Evolutionary conservation across 2,888 invertebrate species (phyloP).

Genomic region (Pammene aurita): DNA sequence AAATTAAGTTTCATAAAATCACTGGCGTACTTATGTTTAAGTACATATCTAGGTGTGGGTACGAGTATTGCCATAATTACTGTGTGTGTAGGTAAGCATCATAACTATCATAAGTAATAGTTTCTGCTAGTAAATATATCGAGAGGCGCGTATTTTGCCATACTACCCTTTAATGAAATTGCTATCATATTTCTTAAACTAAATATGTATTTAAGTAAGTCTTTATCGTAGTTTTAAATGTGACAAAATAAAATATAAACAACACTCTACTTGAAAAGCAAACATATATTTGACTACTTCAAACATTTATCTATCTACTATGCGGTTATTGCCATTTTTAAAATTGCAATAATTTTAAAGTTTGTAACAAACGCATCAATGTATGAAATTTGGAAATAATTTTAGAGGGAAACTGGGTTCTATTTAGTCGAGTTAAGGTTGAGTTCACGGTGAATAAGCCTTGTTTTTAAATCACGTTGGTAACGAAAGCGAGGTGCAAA

Average conservation of each 20-base stretch:
- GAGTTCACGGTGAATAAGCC: conserved; percentile 47
- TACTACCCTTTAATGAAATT: too few species aligned
- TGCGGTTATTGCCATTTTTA: conserved; percentile 36
- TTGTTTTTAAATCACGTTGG: conserved; percentile 62
- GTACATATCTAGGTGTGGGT: too few species aligned
- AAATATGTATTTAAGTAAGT: too few species aligned
- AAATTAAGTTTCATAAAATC: too few species aligned
- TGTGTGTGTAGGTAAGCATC: too few species aligned
- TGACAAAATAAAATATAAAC: neutral
- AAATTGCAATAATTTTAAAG: conserved; percentile 43
- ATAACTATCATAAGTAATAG: too few species aligned
- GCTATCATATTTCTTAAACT: too few species aligned
- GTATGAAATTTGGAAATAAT: conserved; percentile 36
- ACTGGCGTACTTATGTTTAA: too few species aligned
- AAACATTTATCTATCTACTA: conserved; percentile 29
- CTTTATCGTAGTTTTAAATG: neutral
- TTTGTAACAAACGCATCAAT: conserved; percentile 41
- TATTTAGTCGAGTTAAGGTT: conserved; percentile 35
- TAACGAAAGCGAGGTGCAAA: conserved; percentile 67
- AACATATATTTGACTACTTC: conserved; percentile 21
- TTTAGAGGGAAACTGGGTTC: conserved; percentile 28
- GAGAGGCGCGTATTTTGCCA: too few species aligned
- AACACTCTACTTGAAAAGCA: neutral
- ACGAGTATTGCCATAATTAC: too few species aligned
- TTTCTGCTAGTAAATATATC: too few species aligned